Percentiles rank a stretch among this genome's conserved stretches.
These are phyloP conservation scores for Salarias fasciatus DNA, from an alignment of 2,797 vertebrate species.

Conservation along the genomic window DNA sequence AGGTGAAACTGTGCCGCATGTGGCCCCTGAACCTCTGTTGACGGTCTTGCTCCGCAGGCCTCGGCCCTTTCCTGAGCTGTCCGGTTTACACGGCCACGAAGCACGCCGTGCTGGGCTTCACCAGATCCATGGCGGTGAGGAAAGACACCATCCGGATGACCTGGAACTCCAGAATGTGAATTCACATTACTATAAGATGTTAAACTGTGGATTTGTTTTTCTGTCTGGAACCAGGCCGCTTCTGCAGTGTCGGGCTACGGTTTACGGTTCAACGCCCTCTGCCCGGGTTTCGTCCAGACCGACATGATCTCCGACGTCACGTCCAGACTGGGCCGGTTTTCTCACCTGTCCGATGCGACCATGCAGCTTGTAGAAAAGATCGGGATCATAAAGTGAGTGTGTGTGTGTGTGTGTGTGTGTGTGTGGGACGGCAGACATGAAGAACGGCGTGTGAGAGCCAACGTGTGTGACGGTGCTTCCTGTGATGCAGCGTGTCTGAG, in stretches of 20 bases:
- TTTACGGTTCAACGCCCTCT: conserved; percentile 75
- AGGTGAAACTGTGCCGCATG: too few species aligned
- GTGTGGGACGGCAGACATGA: too few species aligned
- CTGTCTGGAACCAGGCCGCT: conserved; percentile 48
- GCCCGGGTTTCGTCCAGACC: conserved; percentile 75
- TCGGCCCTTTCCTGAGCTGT: conserved; percentile 53
- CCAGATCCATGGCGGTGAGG: conserved; percentile 78
- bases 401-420: too few species aligned
- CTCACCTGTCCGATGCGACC: neutral
- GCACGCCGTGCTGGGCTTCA: conserved; percentile 80
- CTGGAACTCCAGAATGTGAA: too few species aligned
- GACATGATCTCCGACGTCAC: conserved; percentile 32
- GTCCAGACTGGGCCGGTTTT: conserved; percentile 39
- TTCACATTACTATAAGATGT: too few species aligned
- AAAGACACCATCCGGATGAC: neutral
- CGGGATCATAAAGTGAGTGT: conserved; percentile 60
- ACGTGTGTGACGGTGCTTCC: too few species aligned
- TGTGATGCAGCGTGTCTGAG: conserved; percentile 61
- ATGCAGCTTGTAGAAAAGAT: neutral
- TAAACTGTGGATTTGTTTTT: too few species aligned
- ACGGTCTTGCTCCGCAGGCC: conserved; percentile 56
- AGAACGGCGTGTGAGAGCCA: neutral
- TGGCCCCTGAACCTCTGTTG: too few species aligned
- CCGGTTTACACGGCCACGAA: conserved; percentile 83
- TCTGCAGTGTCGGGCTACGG: conserved; percentile 60